Evolutionary conservation across 2,888 invertebrate genomes (phyloP).

Genomic region (Netelia inedita): DNA sequence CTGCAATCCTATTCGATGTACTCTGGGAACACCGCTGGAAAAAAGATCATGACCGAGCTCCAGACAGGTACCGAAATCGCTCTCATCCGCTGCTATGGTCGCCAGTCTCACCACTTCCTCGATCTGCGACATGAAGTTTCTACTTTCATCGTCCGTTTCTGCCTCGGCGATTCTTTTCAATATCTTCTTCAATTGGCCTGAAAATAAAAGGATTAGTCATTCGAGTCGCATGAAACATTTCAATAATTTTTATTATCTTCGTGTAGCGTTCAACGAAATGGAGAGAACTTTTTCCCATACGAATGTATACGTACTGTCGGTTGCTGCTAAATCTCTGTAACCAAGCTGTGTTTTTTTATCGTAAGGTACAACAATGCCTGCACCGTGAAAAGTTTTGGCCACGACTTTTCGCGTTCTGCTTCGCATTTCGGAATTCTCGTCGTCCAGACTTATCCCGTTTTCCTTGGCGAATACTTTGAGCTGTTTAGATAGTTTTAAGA

Average conservation of each 20-base stretch:
- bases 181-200: constrained; percentile 90
- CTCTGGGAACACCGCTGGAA: constrained; percentile 91
- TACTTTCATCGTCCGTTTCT: constrained; percentile 87
- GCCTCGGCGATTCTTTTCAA: constrained; percentile 89
- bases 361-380: constrained; percentile 94
- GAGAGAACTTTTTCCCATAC: no score
- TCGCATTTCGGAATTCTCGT: constrained; percentile 87
- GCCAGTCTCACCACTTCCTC: constrained; percentile 94
- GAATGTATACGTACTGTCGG: constrained; percentile 87
- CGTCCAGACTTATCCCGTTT: constrained; percentile 87
- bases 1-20: constrained; percentile 76
- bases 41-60: constrained; percentile 96
- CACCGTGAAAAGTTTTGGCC: constrained; percentile 91
- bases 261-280: no score
- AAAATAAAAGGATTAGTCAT: constrained; percentile 73
- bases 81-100: constrained; percentile 96
- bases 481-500: constrained; percentile 88
- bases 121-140: constrained; percentile 89
- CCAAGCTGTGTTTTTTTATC: constrained; percentile 93
- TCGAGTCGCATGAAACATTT: not conserved
- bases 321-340: constrained; percentile 91
- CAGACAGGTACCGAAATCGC: constrained; percentile 96
- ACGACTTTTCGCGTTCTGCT: constrained; percentile 88
- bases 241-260: no score
- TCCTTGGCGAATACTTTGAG: constrained; percentile 89